Evolutionary conservation across 1,140 invertebrate species (phyloP), one percentile per base, ranked within the genome.

Genomic region (Prorops nasuta): DNA sequence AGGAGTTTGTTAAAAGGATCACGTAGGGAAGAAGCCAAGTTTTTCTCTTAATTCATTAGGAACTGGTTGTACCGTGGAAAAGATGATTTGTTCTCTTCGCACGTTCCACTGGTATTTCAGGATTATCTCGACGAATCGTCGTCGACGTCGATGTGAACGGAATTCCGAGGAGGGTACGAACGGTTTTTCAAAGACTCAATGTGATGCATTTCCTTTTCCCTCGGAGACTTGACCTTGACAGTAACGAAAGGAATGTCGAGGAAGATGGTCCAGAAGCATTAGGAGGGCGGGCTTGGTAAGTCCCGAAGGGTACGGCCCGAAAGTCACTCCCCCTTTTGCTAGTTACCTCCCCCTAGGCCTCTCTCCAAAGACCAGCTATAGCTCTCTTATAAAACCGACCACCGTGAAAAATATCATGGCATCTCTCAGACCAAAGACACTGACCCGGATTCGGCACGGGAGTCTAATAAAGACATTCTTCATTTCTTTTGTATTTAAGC

Each of bases 381-480:
- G n/a, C n/a, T n/a, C n/a, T n/a, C 44, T 46, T 43, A 49, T 59
- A 40, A 49, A 42, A 53, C 22, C 59, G 56, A 65, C 54, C 57
- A 60, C 59, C 58, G 44, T 60, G 58, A 66, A 64, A 64, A 35
- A 40, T 51, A 56, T 56, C 44, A 58, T 42, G 48, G 24, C 24
- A 4, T 28, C 24, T 28, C 4, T 28, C 4, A 28, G 4, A 28
- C 10, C 24, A 10, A 4, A 4, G 4, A 28, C 4, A 42, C 32
- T 59, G 52, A 63, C 34, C 56, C 44, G 37, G 63, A 76, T 73
- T 73, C 66, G 63, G 62, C 59, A 63, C 56, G 54, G 59, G 36
- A 44, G 52, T 72, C 54, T 75, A 72, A 76, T 76, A 73, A 68
- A 76, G 75, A 71, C 71, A 77, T 75, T 66, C 60, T 63, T 77